phyloP scores from a whole-genome alignment of 64 coral and sea anemone species.

The Actinia tenebrosa region DNA sequence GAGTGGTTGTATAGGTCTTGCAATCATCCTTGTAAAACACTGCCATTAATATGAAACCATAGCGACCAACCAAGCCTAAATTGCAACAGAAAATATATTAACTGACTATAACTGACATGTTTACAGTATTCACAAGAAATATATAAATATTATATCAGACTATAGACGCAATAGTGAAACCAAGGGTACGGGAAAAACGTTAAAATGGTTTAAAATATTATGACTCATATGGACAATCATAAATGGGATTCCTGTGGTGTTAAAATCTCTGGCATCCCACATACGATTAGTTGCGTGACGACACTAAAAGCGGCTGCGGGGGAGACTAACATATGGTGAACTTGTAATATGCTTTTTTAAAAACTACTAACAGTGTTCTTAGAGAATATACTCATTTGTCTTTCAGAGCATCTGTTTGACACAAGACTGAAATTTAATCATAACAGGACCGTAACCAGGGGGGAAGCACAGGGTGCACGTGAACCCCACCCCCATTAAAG shows the following conservation, averaged over 20 bases:
- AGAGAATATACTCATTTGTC: no score
- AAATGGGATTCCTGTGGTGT: not conserved
- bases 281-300: no score
- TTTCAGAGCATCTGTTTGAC: no score
- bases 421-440: no score
- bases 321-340: no score
- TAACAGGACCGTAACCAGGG: no score
- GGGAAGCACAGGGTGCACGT: no score
- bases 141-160: not conserved
- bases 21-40: conserved; percentile 48
- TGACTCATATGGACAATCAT: not conserved
- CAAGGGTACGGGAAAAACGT: not conserved
- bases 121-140: not conserved
- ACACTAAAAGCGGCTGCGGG: no score
- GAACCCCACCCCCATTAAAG: no score
- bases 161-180: not conserved
- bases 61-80: not conserved
- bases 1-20: conserved; percentile 54
- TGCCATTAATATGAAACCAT: conserved; percentile 41
- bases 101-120: not conserved
- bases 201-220: not conserved
- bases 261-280: not conserved
- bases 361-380: no score
- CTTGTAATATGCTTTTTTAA: no score
- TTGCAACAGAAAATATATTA: not conserved